Percentiles rank a stretch among this genome's conserved stretches.
Conservation (phyloP, 2,113 vertebrate species). For the Tretioscincus oriximinensis region DNA sequence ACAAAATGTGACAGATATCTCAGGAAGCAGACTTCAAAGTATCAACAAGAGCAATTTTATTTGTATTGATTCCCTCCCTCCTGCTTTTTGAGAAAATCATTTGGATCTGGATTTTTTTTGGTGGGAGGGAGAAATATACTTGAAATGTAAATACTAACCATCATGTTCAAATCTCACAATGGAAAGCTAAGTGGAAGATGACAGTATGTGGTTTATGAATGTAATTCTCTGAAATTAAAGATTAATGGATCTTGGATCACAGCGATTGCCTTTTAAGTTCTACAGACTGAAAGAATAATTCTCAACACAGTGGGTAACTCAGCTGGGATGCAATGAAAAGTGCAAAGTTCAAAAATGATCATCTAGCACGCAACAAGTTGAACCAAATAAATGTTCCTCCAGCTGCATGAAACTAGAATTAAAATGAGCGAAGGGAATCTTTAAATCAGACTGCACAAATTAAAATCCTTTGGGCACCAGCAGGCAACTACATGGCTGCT, state of each 20-base stretch:
- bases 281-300: constrained; percentile 26
- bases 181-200: not conserved
- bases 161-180: not conserved
- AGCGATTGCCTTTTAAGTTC: not conserved
- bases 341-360: not conserved
- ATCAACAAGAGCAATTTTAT: not conserved
- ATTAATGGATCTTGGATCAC: not conserved
- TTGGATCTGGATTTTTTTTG: not conserved
- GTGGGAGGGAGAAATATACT: not conserved
- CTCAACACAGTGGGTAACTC: not conserved
- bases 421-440: not conserved
- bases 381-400: not conserved
- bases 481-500: not conserved
- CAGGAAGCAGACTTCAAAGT: not conserved
- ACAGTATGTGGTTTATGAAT: not conserved
- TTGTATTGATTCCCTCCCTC: not conserved
- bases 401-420: constrained; percentile 40
- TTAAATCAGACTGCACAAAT: constrained; percentile 7
- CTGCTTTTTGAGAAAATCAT: not conserved
- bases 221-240: not conserved
- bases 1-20: not conserved
- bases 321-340: rapidly evolving
- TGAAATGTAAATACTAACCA: not conserved
- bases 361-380: not conserved
- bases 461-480: not conserved